These are phyloP conservation scores for Orthosia gracilis DNA, from an alignment of 2,888 invertebrate genomes.

Conservation along the genomic window DNA sequence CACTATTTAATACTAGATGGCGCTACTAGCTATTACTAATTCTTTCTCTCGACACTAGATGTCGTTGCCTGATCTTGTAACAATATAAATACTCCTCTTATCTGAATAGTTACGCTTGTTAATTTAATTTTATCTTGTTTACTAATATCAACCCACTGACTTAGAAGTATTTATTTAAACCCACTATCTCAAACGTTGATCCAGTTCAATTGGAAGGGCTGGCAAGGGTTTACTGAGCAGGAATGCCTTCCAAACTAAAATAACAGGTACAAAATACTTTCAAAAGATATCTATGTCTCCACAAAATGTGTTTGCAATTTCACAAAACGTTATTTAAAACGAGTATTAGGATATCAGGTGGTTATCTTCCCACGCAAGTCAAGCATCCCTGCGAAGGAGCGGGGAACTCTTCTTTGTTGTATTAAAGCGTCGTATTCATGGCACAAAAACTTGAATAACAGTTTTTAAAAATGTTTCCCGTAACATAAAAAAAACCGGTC, in stretches of 20 bases:
- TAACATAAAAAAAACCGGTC: not conserved
- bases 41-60: too few relatives aligned
- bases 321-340: slow-evolving; percentile 55
- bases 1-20: too few relatives aligned
- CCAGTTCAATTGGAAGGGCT: not conserved
- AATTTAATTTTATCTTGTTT: too few relatives aligned
- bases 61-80: too few relatives aligned
- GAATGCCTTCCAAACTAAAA: slow-evolving; percentile 11
- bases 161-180: not conserved
- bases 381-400: slow-evolving; percentile 42
- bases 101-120: too few relatives aligned
- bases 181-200: not conserved
- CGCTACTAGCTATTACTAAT: too few relatives aligned
- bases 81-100: not conserved
- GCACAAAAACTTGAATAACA: not conserved
- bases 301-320: slow-evolving; percentile 50
- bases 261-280: too few relatives aligned
- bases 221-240: slow-evolving; percentile 8
- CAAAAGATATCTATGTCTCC: slow-evolving; percentile 4
- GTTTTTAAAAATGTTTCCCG: not conserved
- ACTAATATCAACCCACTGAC: too few relatives aligned
- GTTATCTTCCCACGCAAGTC: slow-evolving; percentile 60
- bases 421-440: slow-evolving; percentile 17
- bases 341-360: slow-evolving; percentile 56
- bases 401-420: slow-evolving; percentile 41